Conservation (phyloP, 92 coral and sea anemone species). For the Chrysogorgia sp. region DNA sequence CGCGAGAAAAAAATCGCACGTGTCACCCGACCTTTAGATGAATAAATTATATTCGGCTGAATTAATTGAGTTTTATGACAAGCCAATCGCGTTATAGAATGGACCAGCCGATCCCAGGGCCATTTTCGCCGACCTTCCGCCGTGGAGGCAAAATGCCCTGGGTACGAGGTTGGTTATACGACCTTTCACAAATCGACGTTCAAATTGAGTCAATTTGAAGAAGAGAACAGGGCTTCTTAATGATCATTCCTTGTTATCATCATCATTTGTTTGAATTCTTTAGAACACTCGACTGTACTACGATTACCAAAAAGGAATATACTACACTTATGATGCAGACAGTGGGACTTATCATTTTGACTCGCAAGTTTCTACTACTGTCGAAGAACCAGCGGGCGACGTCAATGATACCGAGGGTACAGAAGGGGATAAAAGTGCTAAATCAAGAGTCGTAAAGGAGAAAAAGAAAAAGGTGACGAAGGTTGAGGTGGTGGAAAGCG, state of each 20-base stretch:
- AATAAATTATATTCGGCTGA: too few relatives aligned
- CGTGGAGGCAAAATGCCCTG: too few relatives aligned
- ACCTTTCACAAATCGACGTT: too few relatives aligned
- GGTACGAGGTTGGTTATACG: too few relatives aligned
- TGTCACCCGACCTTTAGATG: too few relatives aligned
- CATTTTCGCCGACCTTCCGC: too few relatives aligned
- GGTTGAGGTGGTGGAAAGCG: slow-evolving; percentile 30
- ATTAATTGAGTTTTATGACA: too few relatives aligned
- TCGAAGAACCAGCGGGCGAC: neutral
- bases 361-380: slow-evolving; percentile 69
- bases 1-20: too few relatives aligned
- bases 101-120: too few relatives aligned
- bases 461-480: neutral
- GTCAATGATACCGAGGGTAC: slow-evolving; percentile 33
- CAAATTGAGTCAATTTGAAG: neutral
- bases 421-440: slow-evolving; percentile 42
- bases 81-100: too few relatives aligned
- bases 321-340: slow-evolving; percentile 78
- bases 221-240: neutral
- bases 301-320: slow-evolving; percentile 81
- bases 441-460: neutral
- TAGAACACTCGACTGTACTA: slow-evolving; percentile 83
- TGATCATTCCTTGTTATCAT: neutral
- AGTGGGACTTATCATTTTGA: slow-evolving; percentile 74
- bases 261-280: neutral